Conservation (phyloP, 2,888 invertebrate species). For the Hemicrepidius hirtus region DNA sequence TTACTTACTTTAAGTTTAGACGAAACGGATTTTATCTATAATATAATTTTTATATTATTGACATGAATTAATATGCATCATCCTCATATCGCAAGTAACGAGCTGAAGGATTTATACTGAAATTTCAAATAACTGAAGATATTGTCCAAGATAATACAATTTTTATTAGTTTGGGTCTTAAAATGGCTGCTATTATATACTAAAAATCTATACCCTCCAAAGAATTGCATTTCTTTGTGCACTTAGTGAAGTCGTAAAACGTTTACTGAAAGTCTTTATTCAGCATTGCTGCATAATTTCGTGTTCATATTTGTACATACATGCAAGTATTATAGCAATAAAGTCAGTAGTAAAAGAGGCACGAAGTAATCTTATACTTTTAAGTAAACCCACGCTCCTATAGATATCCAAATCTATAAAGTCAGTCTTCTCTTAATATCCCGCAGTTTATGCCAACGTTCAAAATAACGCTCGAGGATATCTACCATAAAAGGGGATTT, state of each 20-base stretch:
- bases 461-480: slow-evolving; percentile 29
- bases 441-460: slow-evolving; percentile 39
- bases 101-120: too few relatives aligned
- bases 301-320: slow-evolving; percentile 7
- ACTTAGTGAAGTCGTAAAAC: slow-evolving; percentile 23
- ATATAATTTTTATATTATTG: too few relatives aligned
- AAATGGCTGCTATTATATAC: too few relatives aligned
- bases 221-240: slow-evolving; percentile 2
- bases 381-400: not conserved
- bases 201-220: not conserved
- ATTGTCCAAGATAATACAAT: too few relatives aligned
- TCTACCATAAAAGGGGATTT: slow-evolving; percentile 43
- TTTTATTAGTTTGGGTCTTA: too few relatives aligned
- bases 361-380: slow-evolving; percentile 12
- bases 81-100: too few relatives aligned
- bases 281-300: slow-evolving; percentile 20
- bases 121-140: too few relatives aligned
- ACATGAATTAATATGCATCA: too few relatives aligned
- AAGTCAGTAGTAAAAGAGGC: slow-evolving; percentile 10
- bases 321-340: slow-evolving; percentile 18
- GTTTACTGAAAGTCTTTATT: slow-evolving; percentile 5
- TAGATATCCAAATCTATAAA: slow-evolving; percentile 32
- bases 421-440: slow-evolving; percentile 16
- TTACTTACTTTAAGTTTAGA: not conserved
- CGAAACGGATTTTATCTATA: too few relatives aligned